These are phyloP conservation scores for Tipula unca DNA, from an alignment of 2,888 invertebrate species.

Conservation along the genomic window DNA sequence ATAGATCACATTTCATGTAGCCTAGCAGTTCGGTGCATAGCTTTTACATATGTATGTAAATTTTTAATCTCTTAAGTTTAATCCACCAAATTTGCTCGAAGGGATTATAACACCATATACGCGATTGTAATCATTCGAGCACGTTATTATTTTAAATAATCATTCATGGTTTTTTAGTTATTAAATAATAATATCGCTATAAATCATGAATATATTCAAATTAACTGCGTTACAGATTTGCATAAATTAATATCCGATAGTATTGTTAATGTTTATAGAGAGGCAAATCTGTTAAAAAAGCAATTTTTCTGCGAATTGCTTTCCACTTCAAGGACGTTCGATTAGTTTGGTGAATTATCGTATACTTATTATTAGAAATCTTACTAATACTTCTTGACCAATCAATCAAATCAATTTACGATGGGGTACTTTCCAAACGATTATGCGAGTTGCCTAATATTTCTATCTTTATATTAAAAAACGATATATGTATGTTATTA, in stretches of 20 bases:
- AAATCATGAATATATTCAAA: not conserved
- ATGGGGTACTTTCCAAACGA: not conserved
- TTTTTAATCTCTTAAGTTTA: too few relatives aligned
- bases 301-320: not conserved
- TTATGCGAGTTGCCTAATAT: not conserved
- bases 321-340: not conserved
- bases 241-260: not conserved
- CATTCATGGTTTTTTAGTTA: too few relatives aligned
- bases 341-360: not conserved
- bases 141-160: too few relatives aligned
- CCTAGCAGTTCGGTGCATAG: too few relatives aligned
- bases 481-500: too few relatives aligned
- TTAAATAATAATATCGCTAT: not conserved
- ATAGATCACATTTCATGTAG: too few relatives aligned
- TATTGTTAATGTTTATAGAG: not conserved
- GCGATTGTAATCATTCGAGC: too few relatives aligned
- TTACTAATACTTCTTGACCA: not conserved
- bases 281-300: not conserved
- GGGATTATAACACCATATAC: too few relatives aligned
- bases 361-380: not conserved
- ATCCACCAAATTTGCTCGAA: too few relatives aligned
- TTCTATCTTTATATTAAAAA: not conserved
- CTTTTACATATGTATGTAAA: too few relatives aligned
- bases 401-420: too few relatives aligned
- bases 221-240: not conserved